Conservation (phyloP, 1,140 invertebrate genomes). For the Parasteatoda tepidariorum region DNA sequence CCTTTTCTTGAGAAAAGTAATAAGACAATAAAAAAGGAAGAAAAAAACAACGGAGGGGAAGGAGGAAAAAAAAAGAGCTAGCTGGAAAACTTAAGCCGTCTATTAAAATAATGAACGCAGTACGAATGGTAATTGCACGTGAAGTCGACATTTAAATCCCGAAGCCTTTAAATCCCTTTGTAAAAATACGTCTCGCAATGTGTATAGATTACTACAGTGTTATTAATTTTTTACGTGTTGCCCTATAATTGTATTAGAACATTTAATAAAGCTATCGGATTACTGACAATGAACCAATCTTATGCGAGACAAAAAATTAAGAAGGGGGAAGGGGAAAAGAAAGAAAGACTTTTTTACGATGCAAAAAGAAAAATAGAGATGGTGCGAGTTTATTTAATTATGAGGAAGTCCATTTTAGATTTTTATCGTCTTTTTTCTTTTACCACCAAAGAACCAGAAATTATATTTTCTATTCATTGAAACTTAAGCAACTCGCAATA, state of each 20-base stretch:
- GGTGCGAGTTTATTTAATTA: conserved; percentile 22
- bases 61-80: not conserved
- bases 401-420: not conserved
- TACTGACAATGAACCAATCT: conserved; percentile 43
- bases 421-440: conserved; percentile 24
- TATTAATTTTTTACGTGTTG: conserved; percentile 58
- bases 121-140: conserved; percentile 58
- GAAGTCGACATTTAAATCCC: conserved; percentile 60
- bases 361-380: not conserved
- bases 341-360: not conserved
- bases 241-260: conserved; percentile 58
- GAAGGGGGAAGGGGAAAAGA: not conserved
- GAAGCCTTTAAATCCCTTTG: conserved; percentile 30
- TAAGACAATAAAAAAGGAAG: conserved; percentile 22
- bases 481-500: conserved; percentile 23
- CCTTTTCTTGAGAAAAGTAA: not conserved
- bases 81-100: conserved; percentile 54
- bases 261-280: conserved; percentile 58
- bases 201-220: conserved; percentile 47
- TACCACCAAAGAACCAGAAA: conserved; percentile 7
- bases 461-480: conserved; percentile 31
- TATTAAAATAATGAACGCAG: conserved; percentile 57
- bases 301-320: conserved; percentile 9
- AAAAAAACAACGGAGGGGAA: not conserved
- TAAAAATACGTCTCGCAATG: conserved; percentile 38